Percentiles rank a stretch among this genome's conserved stretches.
Evolutionary conservation across 2,888 invertebrate genomes (phyloP).

Genomic region (Dasypogon diadema): DNA sequence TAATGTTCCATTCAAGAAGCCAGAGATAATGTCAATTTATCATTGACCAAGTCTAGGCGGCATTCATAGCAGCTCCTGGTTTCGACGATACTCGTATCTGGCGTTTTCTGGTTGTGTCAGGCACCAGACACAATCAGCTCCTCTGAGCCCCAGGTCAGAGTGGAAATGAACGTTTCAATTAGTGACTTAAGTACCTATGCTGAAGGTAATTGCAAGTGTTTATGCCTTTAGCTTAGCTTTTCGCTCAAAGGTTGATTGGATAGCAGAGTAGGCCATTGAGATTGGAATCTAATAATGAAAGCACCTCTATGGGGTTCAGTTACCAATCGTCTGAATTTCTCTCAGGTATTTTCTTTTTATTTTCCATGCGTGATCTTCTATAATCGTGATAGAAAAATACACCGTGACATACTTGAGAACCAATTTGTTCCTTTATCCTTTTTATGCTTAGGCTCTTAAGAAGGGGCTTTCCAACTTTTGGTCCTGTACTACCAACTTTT

Average conservation of each 20-base stretch:
- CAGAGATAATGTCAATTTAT: constrained; percentile 48
- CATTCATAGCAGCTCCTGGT: neutral
- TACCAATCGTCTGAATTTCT: no score
- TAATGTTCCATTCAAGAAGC: constrained; percentile 44
- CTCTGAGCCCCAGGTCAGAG: neutral
- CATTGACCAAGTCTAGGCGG: constrained; percentile 23
- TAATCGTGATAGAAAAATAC: no score
- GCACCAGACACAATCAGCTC: neutral
- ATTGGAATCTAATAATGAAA: no score
- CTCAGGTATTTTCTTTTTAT: no score
- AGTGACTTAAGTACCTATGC: constrained; percentile 13
- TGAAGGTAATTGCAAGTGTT: neutral
- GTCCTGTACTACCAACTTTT: no score
- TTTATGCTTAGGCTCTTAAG: no score
- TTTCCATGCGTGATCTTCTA: no score
- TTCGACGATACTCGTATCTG: neutral
- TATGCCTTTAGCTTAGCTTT: constrained; percentile 1
- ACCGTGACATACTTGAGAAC: no score
- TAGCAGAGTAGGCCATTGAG: no score
- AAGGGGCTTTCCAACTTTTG: no score
- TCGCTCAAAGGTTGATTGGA: neutral
- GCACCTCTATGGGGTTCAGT: no score
- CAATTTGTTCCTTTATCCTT: no score
- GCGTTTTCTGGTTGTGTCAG: neutral
- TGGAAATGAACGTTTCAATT: constrained; percentile 34